These are phyloP conservation scores for Gobius niger DNA, from an alignment of 2,113 vertebrate species.

Conservation along the genomic window DNA sequence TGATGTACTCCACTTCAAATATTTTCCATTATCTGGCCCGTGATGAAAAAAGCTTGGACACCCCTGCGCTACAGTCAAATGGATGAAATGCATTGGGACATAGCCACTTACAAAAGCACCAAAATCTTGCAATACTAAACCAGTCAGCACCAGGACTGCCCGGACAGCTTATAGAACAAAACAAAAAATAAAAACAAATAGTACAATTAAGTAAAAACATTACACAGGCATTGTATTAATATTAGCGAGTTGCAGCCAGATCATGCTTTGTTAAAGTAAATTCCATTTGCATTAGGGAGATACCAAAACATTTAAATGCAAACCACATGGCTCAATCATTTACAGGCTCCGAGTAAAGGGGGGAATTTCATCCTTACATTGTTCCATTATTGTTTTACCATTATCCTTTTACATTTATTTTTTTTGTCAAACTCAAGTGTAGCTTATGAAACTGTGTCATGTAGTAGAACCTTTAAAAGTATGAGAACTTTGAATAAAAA, in stretches of 20 bases:
- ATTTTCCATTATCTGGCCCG: no score
- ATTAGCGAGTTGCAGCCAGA: not conserved
- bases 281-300: slow-evolving; percentile 1
- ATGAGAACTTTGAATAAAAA: not conserved
- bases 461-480: slow-evolving; percentile 20
- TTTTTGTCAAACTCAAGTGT: slow-evolving; percentile 17
- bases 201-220: slow-evolving; percentile 47
- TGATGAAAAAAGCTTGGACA: no score
- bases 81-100: not conserved
- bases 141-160: not conserved
- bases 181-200: slow-evolving; percentile 35
- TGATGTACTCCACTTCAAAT: no score
- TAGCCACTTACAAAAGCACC: slow-evolving; percentile 26
- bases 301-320: slow-evolving; percentile 8
- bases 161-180: slow-evolving; percentile 12
- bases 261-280: not conserved
- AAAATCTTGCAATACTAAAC: slow-evolving; percentile 32
- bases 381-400: slow-evolving; percentile 17
- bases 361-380: slow-evolving; percentile 14
- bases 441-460: slow-evolving; percentile 62
- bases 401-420: slow-evolving; percentile 11
- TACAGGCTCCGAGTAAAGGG: slow-evolving; percentile 24
- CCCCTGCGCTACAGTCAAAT: not conserved
- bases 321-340: slow-evolving; percentile 25
- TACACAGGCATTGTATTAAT: slow-evolving; percentile 36